A percentile compares a stretch with the other conserved stretches of the same genome.
phyloP scores from a whole-genome alignment of 2,888 invertebrate species.

The Alloplasta piceator region DNA sequence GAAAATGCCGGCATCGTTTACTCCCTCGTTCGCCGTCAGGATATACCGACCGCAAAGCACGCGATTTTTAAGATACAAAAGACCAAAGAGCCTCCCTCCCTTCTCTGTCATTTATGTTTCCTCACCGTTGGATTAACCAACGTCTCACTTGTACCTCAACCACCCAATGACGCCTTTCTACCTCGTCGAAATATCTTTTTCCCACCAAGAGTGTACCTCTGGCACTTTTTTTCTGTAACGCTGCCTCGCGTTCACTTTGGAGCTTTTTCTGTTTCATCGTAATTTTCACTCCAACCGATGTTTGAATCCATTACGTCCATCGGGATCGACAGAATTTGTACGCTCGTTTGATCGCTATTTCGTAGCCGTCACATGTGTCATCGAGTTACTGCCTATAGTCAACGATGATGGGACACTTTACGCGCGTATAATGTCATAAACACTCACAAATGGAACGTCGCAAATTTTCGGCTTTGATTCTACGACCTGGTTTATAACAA shows the following conservation, averaged over 20 bases:
- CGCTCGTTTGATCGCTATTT: slow-evolving; percentile 30
- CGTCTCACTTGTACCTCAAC: slow-evolving; percentile 28
- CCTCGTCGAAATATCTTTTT: not conserved
- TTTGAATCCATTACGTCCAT: no score
- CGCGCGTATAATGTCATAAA: not conserved
- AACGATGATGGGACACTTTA: not conserved
- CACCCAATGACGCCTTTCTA: slow-evolving; percentile 3
- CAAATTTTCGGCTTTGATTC: no score
- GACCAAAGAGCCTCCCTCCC: slow-evolving; percentile 15
- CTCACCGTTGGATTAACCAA: slow-evolving; percentile 31
- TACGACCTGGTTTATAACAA: no score
- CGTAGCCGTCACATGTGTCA: not conserved
- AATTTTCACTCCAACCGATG: not conserved
- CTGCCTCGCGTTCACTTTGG: not conserved
- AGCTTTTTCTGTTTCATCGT: not conserved
- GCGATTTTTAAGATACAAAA: slow-evolving; percentile 55
- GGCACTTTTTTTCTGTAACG: not conserved
- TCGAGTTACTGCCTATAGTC: not conserved
- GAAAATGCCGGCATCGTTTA: slow-evolving; percentile 33
- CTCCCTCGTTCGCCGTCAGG: slow-evolving; percentile 46
- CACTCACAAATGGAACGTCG: no score
- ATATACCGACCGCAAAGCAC: slow-evolving; percentile 17
- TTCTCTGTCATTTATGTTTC: slow-evolving; percentile 51
- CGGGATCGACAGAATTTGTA: no score
- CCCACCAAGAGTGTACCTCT: no score